Evolutionary conservation across 2,888 invertebrate species (phyloP).

Genomic region (Tenthredo notha): DNA sequence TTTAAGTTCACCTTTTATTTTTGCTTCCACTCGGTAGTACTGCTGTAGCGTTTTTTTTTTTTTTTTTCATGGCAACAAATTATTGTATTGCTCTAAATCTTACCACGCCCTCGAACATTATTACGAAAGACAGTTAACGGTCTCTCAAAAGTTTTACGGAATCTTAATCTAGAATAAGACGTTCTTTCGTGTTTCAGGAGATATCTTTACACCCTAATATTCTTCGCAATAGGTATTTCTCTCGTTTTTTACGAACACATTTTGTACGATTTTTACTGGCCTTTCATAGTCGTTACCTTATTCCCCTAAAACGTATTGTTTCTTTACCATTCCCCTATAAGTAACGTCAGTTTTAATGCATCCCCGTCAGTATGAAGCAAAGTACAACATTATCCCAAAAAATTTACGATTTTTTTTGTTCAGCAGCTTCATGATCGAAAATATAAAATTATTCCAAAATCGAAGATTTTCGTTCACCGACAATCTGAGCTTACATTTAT

Average conservation of each 20-base stretch:
- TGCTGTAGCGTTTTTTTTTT: background rate
- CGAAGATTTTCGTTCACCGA: background rate
- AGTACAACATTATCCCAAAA: background rate
- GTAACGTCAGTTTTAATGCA: background rate
- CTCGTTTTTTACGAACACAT: background rate
- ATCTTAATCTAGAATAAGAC: conserved; percentile 26
- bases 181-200: background rate
- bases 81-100: conserved; percentile 1
- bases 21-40: conserved; percentile 1
- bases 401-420: background rate
- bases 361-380: background rate
- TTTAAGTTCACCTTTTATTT: conserved; percentile 23
- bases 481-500: background rate
- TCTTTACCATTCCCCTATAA: background rate
- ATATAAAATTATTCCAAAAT: background rate
- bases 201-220: background rate
- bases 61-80: background rate
- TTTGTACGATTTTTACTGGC: background rate
- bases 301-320: background rate
- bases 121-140: background rate
- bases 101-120: background rate
- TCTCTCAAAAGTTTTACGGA: background rate
- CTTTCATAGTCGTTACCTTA: background rate
- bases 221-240: background rate
- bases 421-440: background rate